Conservation (phyloP, 2,113 vertebrate species). For the Sclerurus mexicanus region DNA sequence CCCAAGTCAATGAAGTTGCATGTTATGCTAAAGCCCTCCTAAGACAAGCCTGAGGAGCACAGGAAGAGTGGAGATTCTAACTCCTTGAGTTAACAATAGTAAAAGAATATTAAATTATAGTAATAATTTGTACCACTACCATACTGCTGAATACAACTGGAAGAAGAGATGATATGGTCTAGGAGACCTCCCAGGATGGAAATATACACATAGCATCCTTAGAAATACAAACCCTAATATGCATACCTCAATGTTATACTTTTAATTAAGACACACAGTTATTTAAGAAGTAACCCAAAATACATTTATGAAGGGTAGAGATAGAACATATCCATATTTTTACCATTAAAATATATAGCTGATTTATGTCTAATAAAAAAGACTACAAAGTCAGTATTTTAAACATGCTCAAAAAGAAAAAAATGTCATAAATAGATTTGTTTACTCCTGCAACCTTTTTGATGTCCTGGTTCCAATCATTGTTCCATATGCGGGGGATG, state of each 20-base stretch:
- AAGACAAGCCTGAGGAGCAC: not conserved
- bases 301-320: not conserved
- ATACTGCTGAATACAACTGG: not conserved
- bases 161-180: not conserved
- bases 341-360: not conserved
- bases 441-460: not conserved
- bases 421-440: conserved; percentile 15
- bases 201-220: not conserved
- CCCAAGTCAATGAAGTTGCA: not conserved
- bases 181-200: not conserved
- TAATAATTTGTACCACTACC: not conserved
- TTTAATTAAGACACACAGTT: not conserved
- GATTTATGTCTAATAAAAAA: not conserved
- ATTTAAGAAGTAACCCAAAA: not conserved
- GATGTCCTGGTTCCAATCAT: conserved; percentile 49
- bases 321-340: not conserved
- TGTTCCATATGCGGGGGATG: not conserved
- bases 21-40: not conserved
- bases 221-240: not conserved
- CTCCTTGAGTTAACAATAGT: not conserved
- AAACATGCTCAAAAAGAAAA: not conserved
- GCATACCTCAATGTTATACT: not conserved
- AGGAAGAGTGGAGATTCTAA: not conserved
- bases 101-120: not conserved
- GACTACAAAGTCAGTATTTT: not conserved